phyloP scores from a whole-genome alignment of 2,113 vertebrate genomes.

The Antennarius striatus region DNA sequence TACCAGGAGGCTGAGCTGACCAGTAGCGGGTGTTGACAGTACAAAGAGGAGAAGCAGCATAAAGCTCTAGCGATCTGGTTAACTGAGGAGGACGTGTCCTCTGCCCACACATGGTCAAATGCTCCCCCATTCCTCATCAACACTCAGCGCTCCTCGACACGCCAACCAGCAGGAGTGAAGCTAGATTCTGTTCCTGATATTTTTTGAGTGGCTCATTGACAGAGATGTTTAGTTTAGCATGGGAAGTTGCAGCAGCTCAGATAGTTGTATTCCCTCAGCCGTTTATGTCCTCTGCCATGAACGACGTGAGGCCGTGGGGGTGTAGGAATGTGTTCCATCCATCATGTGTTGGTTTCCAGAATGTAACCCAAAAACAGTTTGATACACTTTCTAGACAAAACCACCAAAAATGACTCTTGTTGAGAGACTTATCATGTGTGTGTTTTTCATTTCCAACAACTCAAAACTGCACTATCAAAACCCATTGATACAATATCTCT shows the following conservation, averaged over 20 bases:
- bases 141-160: conserved; percentile 6
- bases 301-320: conserved; percentile 7
- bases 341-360: background rate
- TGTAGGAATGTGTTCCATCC: conserved; percentile 44
- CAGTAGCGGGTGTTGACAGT: conserved; percentile 31
- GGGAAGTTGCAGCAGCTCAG: conserved; percentile 38
- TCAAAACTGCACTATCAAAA: too few relatives aligned
- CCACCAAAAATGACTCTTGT: too few relatives aligned
- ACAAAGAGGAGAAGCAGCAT: background rate
- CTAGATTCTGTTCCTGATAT: conserved; percentile 41
- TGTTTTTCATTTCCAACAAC: too few relatives aligned
- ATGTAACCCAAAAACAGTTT: too few relatives aligned
- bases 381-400: too few relatives aligned
- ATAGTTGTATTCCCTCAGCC: conserved; percentile 33
- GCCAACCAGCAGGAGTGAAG: conserved; percentile 9
- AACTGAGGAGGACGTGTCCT: conserved; percentile 14
- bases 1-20: conserved; percentile 1
- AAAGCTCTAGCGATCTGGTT: conserved; percentile 11
- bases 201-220: conserved; percentile 43
- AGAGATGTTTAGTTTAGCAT: conserved; percentile 21
- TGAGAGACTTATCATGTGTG: too few relatives aligned
- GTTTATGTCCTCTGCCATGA: conserved; percentile 35
- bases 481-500: too few relatives aligned
- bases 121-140: conserved; percentile 12
- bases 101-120: conserved; percentile 30